Evolutionary conservation across 1,140 invertebrate species (phyloP).

Genomic region (Drepana arcuata): DNA sequence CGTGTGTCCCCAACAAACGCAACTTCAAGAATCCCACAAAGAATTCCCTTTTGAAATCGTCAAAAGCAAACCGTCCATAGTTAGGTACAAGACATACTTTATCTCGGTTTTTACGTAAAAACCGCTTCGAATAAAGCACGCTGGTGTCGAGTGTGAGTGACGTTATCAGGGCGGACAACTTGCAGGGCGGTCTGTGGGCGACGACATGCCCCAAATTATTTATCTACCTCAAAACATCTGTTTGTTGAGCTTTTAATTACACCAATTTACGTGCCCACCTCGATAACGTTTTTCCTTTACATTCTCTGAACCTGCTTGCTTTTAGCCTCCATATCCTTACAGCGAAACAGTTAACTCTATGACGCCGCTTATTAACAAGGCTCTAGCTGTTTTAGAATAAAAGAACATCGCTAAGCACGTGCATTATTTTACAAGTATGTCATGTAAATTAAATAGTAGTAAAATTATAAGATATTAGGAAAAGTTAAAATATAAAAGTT

Average conservation of each 20-base stretch:
- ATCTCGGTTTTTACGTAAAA: conserved; percentile 27
- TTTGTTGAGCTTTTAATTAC: conserved; percentile 50
- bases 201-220: conserved; percentile 33
- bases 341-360: conserved; percentile 11
- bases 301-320: too few relatives aligned
- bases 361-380: too few relatives aligned
- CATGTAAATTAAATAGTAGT: too few relatives aligned
- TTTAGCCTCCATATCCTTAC: conserved; percentile 4
- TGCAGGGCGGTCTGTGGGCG: conserved; percentile 18
- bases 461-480: too few relatives aligned
- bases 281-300: conserved; percentile 20
- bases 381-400: too few relatives aligned
- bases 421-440: too few relatives aligned
- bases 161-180: conserved; percentile 42
- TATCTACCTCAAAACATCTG: conserved; percentile 39
- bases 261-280: conserved; percentile 26
- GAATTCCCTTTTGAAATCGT: neutral
- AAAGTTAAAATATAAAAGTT: too few relatives aligned
- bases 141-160: conserved; percentile 43
- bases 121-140: conserved; percentile 21
- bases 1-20: too few relatives aligned
- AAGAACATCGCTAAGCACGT: too few relatives aligned
- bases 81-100: conserved; percentile 26
- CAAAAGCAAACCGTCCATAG: conserved; percentile 8
- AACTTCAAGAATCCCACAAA: too few relatives aligned